Percentiles rank a stretch among this genome's conserved stretches.
Evolutionary conservation across 23 tunicate species (phyloP).

Genomic region (Ciona savignyi): DNA sequence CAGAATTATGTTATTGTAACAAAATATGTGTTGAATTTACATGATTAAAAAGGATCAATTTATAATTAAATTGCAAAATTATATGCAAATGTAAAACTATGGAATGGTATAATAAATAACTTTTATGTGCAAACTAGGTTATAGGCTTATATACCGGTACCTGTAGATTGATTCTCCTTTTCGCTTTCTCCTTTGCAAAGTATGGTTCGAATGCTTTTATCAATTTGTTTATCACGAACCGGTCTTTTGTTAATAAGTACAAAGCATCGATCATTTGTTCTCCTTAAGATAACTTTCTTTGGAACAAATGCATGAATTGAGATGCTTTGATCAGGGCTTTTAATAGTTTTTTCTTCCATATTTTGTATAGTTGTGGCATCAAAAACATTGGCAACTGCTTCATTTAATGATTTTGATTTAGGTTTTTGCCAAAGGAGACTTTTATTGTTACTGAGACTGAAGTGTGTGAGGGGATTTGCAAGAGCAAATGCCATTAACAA

Average conservation of each 20-base stretch:
- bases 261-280: constrained; percentile 30
- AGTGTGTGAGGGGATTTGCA: constrained; percentile 22
- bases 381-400: constrained; percentile 32
- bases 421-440: constrained; percentile 58
- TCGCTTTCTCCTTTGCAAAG: neutral
- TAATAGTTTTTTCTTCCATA: constrained; percentile 4
- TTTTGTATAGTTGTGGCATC: constrained; percentile 3
- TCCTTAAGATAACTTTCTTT: constrained; percentile 13
- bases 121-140: too few species aligned
- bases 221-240: constrained; percentile 50
- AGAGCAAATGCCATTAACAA: constrained; percentile 43
- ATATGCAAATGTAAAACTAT: neutral
- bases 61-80: too few species aligned
- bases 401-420: neutral
- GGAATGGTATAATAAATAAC: too few species aligned
- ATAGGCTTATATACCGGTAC: too few species aligned
- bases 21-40: too few species aligned
- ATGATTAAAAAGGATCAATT: too few species aligned
- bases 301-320: constrained; percentile 15
- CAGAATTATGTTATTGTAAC: neutral
- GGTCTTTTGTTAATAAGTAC: constrained; percentile 58
- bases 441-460: constrained; percentile 34
- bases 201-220: constrained; percentile 14
- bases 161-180: neutral
- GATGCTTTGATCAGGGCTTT: neutral